Evolutionary conservation across 2,888 invertebrate species (phyloP), one percentile per base, ranked within the genome.

Genomic region (Euspilapteryx auroguttella): DNA sequence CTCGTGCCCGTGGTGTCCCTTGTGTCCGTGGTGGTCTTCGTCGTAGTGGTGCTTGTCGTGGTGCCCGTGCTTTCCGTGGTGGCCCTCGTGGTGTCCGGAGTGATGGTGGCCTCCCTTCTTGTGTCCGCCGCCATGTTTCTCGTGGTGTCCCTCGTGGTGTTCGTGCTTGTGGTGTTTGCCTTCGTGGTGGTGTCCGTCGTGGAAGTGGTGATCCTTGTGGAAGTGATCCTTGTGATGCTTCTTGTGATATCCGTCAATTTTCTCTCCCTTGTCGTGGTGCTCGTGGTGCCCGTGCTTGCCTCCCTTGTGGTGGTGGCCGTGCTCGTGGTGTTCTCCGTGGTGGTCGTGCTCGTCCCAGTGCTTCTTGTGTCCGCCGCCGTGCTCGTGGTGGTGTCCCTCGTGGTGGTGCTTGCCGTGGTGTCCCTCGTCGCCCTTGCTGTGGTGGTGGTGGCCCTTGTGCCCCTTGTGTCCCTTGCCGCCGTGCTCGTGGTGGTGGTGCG

Each of bases 191-290:
- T 84, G 84, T 45, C 90, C 89, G 49, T 91, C 90, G 54, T 91
- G 91, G 79, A 90, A 91, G 75, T 89, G 88, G 53, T 89, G 89
- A 47, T 89, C 86, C 69, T 91, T 90, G 55, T 88, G 84, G 66
- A 86, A 90, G 59, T 91, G 91, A 44, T 91, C 90, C 59, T 91
- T 91, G 65, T 90, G 87, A 45, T 87, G 80, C 45, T 90, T 89
- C 66, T 90, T 87, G 57, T 91, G 90, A 62, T 85, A 89, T 5
- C 90, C 89, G 41, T 87, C 82, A 30, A 82, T 81, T 44, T 89
- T 87, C 44, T 88, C 86, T 0, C 89, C 90, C 51, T 90, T 90
- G 49, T 90, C 89, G 59, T 89, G 89, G 21, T 87, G 87, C 40
- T 88, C 87, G 44, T 89, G 86, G 47, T 88, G 86, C n/a, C 86